Evolutionary conservation across 2,797 vertebrate genomes (phyloP).

Genomic region (Phalloptychus januarius): DNA sequence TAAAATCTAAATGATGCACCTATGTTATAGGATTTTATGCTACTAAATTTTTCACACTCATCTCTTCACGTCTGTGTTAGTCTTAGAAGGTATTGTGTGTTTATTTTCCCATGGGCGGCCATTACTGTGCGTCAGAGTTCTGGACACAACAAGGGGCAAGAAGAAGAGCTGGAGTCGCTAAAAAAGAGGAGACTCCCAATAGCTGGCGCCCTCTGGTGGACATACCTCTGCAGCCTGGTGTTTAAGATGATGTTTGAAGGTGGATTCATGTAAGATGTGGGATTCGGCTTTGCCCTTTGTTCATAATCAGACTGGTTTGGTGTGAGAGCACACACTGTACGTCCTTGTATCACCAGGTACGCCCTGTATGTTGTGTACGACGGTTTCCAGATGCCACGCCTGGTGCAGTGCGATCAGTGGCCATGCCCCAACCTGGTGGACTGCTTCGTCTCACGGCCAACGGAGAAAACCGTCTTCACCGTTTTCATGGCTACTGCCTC

Average conservation of each 20-base stretch:
- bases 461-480: constrained; percentile 81
- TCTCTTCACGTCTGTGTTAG: not conserved
- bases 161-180: constrained; percentile 64
- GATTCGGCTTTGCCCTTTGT: not conserved
- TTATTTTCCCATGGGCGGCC: not conserved
- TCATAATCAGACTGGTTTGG: not conserved
- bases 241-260: constrained; percentile 77
- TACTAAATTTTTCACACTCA: not conserved
- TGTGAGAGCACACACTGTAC: not conserved
- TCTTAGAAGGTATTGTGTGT: not conserved
- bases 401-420: constrained; percentile 79
- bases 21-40: not conserved
- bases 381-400: constrained; percentile 76
- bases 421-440: constrained; percentile 82
- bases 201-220: constrained; percentile 77
- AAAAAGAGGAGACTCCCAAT: constrained; percentile 69
- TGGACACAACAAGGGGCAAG: constrained; percentile 48
- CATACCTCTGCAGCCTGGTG: constrained; percentile 76
- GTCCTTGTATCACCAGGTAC: constrained; percentile 54
- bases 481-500: constrained; percentile 80
- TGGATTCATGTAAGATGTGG: constrained; percentile 72
- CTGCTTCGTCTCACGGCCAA: constrained; percentile 81
- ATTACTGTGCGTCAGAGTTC: constrained; percentile 49
- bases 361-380: constrained; percentile 76
- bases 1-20: no score